Evolutionary conservation across 2,113 vertebrate genomes (phyloP), one percentile per base, ranked within the genome.

Genomic region (Octodon degus): DNA sequence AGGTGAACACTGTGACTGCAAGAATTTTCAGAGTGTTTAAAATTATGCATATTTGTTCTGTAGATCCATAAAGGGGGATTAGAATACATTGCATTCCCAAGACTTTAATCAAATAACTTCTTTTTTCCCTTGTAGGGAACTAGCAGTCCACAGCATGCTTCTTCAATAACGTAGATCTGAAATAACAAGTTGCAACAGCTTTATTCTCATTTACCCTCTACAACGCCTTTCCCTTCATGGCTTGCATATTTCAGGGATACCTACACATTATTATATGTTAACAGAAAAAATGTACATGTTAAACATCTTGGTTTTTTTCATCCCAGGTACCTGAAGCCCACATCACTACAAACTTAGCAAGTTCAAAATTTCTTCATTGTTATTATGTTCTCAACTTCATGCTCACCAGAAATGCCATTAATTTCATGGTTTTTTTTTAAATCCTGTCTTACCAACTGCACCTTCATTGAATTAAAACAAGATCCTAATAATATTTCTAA

Each of bases 291-390:
- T 11, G 43, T 50, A 70, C 65, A 50, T n/a, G 27, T 91, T 91
- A 94, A 87, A 94, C 72, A 93, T 95, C 91, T 94, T 50, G 50
- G 12, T 72, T 92, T 95, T 95, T 20, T 84, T 95, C 74, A 93
- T 94, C 86, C 96, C 76, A 67, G 95, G 43, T 68, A 90, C 68
- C 22, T 91, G 53, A 43, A 96, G 89, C 88, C 68, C 74, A 8
- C 37, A 65, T 94, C 37, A 87, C 67, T 63, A 86, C 84, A 92
- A 93, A 92, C 43, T 90, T 89, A 50, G n/a, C 55, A 91, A 96
- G 24, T 94, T 95, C 22, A 50, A 50, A 89, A 55, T 90, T 68
- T 86, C 50, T 40, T 88, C n/a, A 81, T 55, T 86, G 37, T 68
- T 58, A 24, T 65, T 50, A 24, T 65, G 24, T 85, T 92, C 47